phyloP scores from a whole-genome alignment of 2,113 vertebrate species.

The Orientallactaga bullata region DNA sequence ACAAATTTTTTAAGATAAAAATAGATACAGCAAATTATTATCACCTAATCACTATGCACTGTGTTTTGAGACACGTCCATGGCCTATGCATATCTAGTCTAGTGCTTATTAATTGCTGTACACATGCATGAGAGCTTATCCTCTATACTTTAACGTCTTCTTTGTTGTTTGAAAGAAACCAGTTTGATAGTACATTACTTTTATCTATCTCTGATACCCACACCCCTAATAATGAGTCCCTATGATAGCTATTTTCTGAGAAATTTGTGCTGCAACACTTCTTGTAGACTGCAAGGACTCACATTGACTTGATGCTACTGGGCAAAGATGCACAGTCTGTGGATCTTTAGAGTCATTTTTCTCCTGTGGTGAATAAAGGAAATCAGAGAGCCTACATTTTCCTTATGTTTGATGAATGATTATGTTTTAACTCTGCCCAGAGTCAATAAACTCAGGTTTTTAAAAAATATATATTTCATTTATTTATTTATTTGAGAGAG shows the following conservation, averaged over 20 bases:
- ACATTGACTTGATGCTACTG: conserved; percentile 48
- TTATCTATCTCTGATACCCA: neutral
- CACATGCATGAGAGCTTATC: neutral
- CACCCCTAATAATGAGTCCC: neutral
- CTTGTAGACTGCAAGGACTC: conserved; percentile 8
- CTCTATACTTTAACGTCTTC: neutral
- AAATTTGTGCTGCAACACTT: conserved; percentile 47
- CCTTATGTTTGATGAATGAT: conserved; percentile 56
- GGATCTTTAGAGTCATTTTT: conserved; percentile 53
- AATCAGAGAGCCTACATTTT: conserved; percentile 38
- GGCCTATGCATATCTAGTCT: neutral
- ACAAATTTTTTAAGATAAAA: neutral
- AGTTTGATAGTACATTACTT: conserved; percentile 43
- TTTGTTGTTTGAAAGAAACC: conserved; percentile 33
- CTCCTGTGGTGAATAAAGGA: conserved; percentile 61
- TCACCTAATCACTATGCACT: neutral
- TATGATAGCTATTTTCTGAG: conserved; percentile 61
- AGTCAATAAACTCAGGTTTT: conserved; percentile 49
- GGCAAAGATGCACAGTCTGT: conserved; percentile 34
- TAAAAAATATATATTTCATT: too few relatives aligned
- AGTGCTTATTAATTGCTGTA: conserved; percentile 12
- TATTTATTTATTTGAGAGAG: too few relatives aligned
- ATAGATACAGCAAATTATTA: neutral
- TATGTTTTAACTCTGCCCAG: conserved; percentile 51
- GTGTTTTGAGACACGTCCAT: neutral